These are phyloP conservation scores for Sitophilus oryzae DNA, from an alignment of 1,140 invertebrate genomes.

Conservation along the genomic window DNA sequence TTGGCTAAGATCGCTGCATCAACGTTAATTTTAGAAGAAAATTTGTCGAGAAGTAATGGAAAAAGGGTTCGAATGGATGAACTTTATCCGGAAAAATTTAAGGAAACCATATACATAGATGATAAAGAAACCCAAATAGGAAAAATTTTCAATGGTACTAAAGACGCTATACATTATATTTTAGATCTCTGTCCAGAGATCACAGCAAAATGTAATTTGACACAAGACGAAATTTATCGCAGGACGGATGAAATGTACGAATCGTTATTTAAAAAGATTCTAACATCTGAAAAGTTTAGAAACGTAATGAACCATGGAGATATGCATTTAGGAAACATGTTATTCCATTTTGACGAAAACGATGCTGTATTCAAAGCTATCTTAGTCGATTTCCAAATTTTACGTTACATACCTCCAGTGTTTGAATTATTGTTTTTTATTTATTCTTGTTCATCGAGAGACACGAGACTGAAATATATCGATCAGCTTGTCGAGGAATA, in stretches of 20 bases:
- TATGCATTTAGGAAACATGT: not conserved
- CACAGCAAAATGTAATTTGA: not conserved
- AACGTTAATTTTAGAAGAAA: slow-evolving; percentile 28
- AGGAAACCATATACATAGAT: slow-evolving; percentile 13
- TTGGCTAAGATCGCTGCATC: slow-evolving; percentile 29
- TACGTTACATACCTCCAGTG: not conserved
- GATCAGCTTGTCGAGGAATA: not conserved
- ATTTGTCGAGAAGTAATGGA: slow-evolving; percentile 17
- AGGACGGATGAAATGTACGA: not conserved
- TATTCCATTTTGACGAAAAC: not conserved
- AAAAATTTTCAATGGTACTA: not conserved
- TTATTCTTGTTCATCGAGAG: not conserved
- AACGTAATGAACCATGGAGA: not conserved
- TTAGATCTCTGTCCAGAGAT: not conserved
- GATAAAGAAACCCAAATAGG: not conserved
- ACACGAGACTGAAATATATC: not conserved
- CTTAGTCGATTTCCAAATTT: not conserved
- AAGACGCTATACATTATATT: not conserved
- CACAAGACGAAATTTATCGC: not conserved
- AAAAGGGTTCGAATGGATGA: slow-evolving; percentile 10
- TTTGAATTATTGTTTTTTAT: not conserved
- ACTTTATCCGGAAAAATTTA: slow-evolving; percentile 32
- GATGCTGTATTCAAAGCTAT: not conserved
- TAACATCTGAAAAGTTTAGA: not conserved
- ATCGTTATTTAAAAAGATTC: too few species aligned